Conservation (phyloP, 1,140 invertebrate genomes). For the Asbolus verrucosus region DNA sequence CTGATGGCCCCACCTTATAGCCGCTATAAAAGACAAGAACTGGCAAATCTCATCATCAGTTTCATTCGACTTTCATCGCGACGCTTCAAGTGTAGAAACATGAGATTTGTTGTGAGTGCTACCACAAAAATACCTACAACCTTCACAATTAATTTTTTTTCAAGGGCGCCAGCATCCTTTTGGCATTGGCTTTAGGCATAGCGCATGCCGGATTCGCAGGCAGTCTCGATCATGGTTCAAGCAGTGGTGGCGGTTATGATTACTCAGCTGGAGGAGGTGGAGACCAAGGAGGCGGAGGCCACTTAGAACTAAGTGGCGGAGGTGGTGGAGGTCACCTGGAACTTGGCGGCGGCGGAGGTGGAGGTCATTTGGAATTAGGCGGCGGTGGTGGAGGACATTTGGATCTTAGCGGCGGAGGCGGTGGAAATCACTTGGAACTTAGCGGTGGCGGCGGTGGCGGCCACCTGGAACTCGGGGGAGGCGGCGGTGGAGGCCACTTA, state of each 20-base stretch:
- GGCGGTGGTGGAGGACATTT: too few relatives aligned
- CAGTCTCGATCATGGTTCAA: constrained; percentile 42
- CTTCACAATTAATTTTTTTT: constrained; percentile 34
- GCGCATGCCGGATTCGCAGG: constrained; percentile 55
- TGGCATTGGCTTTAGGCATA: constrained; percentile 54
- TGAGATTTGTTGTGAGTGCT: constrained; percentile 57
- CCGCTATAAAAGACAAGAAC: constrained; percentile 56
- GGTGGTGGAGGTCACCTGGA: constrained; percentile 28
- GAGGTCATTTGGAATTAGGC: constrained; percentile 8
- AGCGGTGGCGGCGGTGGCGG: constrained; percentile 22
- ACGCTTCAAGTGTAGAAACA: constrained; percentile 49
- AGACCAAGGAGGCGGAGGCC: constrained; percentile 15
- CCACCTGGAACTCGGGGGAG: constrained; percentile 50
- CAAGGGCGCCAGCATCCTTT: constrained; percentile 54
- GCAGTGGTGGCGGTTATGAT: constrained; percentile 45
- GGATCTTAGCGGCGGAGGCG: too few relatives aligned
- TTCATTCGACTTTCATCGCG: constrained; percentile 53
- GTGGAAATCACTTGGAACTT: constrained; percentile 32
- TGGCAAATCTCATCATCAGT: constrained; percentile 55
- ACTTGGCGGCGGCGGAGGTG: constrained; percentile 17
- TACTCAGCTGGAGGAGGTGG: constrained; percentile 21
- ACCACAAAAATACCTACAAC: background rate
- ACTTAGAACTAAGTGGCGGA: constrained; percentile 19
- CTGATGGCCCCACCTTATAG: constrained; percentile 53
- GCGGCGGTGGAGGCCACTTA: constrained; percentile 13